Evolutionary conservation across 2,797 vertebrate species (phyloP), one percentile per base, ranked within the genome.

Genomic region (Tinamus major): DNA sequence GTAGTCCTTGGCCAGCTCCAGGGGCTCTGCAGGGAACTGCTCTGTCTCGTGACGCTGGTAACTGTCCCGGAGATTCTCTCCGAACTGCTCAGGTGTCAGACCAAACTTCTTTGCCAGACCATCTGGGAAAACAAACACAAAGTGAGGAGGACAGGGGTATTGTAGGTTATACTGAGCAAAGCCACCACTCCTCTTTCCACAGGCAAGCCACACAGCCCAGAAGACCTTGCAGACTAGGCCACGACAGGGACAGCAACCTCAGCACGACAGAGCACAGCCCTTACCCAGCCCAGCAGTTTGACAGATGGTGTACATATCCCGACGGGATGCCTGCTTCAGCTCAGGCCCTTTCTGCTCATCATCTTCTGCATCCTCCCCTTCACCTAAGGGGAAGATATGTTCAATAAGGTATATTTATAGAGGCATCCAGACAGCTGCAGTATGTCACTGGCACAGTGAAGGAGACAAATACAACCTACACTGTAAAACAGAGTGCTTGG

Each of bases 291-390:
- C 99, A 7, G 99, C 98, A 6, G 98, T 98, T 89, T 99, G 99
- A 93, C 99, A 99, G 97, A 99, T 99, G 96, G 98, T 99, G 97
- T 99, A 99, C 99, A 99, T 99, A 95, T 99, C 99, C 96, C 99
- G 98, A 39, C 99, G 99, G 56, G 99, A 99, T 9, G 99, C 99
- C 97, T 99, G 98, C 97, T 99, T 99, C 71, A 99, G 98, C 95
- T 99, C 99, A 7, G 99, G 99, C 8, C 98, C 99, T 94, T 99
- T 99, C 92, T 98, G 98, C 63, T 99, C 98, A 44, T 99, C 99
- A 53, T 98, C 98, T 68, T 99, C 98, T 68, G 97, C 98, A 51
- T 98, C 98, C 13, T 98, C 98, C 89, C 98, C 97, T 91, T 98
- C 98, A 41, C 99, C 99, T 99, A 44, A 0, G 29, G 6, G 81